Conservation (phyloP, 2,888 invertebrate species). For the Morpho helenor region DNA sequence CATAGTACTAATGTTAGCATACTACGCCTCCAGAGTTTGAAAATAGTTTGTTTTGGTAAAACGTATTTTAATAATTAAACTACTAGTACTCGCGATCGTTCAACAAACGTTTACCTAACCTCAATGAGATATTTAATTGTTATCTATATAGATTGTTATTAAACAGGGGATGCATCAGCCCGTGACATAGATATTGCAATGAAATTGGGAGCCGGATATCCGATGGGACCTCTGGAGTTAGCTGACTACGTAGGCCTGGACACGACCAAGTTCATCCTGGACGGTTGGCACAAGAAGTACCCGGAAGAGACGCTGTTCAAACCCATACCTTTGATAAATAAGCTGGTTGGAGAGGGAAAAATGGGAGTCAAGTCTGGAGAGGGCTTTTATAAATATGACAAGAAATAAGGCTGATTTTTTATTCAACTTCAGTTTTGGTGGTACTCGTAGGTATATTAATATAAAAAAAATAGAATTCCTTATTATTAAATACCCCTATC, state of each 20-base stretch:
- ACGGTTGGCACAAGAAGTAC: constrained; percentile 86
- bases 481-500: too few relatives aligned
- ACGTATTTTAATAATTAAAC: too few relatives aligned
- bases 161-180: constrained; percentile 82
- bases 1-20: too few relatives aligned
- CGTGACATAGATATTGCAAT: constrained; percentile 92
- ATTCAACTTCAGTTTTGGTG: not conserved
- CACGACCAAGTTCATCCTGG: constrained; percentile 85
- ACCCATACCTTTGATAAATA: constrained; percentile 76
- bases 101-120: too few relatives aligned
- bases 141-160: not conserved
- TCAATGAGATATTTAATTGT: too few relatives aligned
- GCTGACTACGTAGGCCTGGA: constrained; percentile 91
- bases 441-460: not conserved
- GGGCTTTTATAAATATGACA: constrained; percentile 88
- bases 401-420: constrained; percentile 41
- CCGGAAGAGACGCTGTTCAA: constrained; percentile 54
- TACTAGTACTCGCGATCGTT: too few relatives aligned
- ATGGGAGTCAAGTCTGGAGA: constrained; percentile 89
- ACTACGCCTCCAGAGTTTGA: too few relatives aligned
- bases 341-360: constrained; percentile 88
- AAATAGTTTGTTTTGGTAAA: too few relatives aligned
- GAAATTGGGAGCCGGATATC: constrained; percentile 93
- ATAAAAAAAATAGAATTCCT: too few relatives aligned
- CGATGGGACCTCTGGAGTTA: constrained; percentile 94